Evolutionary conservation across 2,888 invertebrate genomes (phyloP).

Genomic region (Caenorhabditis sinica): DNA sequence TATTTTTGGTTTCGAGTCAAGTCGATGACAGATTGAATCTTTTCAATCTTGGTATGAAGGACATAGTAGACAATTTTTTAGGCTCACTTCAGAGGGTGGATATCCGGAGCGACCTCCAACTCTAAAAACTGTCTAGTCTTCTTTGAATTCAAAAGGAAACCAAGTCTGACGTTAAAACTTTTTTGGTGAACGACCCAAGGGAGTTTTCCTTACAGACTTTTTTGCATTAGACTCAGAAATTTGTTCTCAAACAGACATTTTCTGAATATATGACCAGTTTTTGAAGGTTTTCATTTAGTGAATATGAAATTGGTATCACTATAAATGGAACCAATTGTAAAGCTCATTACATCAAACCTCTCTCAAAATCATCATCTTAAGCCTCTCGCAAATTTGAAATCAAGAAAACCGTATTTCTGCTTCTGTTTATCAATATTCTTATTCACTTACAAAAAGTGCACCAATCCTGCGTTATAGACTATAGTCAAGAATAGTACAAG

Average conservation of each 20-base stretch:
- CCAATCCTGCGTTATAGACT: slow-evolving; percentile 52
- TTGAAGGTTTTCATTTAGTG: no score
- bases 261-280: no score
- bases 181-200: background rate
- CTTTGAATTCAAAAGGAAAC: background rate
- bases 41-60: slow-evolving; percentile 1
- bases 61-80: slow-evolving; percentile 6
- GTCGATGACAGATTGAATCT: slow-evolving; percentile 6
- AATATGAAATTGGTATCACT: no score
- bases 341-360: no score
- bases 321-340: no score
- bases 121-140: background rate
- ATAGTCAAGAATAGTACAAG: slow-evolving; percentile 53
- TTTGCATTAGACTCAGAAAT: background rate
- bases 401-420: no score
- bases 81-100: background rate
- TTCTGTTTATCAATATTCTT: background rate
- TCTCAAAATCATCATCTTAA: no score
- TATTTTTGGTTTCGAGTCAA: background rate
- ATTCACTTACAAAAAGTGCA: slow-evolving; percentile 52
- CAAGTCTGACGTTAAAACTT: background rate
- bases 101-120: background rate
- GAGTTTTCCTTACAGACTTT: background rate
- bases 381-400: no score
- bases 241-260: background rate